phyloP scores from a whole-genome alignment of 2,888 invertebrate genomes.

The Anagyrus pseudococci region DNA sequence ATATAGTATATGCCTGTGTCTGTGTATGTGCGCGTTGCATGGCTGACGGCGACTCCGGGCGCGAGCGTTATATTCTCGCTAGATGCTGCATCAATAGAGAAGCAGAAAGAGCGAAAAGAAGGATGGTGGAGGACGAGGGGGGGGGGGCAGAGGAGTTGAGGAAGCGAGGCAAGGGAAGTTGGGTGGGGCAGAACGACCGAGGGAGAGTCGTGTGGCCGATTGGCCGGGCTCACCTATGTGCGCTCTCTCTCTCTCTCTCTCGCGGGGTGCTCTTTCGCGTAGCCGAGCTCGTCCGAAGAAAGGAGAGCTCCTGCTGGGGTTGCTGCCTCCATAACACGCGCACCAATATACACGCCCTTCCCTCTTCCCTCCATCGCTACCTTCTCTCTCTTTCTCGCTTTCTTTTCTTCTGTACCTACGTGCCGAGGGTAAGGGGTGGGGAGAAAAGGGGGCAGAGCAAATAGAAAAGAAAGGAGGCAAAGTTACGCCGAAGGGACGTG shows the following conservation, averaged over 20 bases:
- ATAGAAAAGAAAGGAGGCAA: too few species aligned
- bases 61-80: too few species aligned
- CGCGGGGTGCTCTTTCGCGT: background rate
- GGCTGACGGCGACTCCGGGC: too few species aligned
- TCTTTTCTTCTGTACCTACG: background rate
- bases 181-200: constrained; percentile 18
- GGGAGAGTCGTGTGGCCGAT: constrained; percentile 48
- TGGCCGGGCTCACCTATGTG: constrained; percentile 12
- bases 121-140: background rate
- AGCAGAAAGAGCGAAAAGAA: background rate
- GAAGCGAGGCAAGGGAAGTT: background rate
- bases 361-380: background rate
- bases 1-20: too few species aligned
- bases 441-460: too few species aligned
- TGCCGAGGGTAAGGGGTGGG: too few species aligned
- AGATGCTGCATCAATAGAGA: background rate
- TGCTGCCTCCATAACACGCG: background rate
- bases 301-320: too few species aligned
- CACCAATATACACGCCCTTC: background rate
- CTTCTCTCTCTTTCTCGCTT: background rate
- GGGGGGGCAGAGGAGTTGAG: background rate
- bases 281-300: background rate
- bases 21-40: too few species aligned
- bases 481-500: too few species aligned
- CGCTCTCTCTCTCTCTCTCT: constrained; percentile 8